Conservation (phyloP, 2,113 vertebrate genomes). For the Pipra filicauda region DNA sequence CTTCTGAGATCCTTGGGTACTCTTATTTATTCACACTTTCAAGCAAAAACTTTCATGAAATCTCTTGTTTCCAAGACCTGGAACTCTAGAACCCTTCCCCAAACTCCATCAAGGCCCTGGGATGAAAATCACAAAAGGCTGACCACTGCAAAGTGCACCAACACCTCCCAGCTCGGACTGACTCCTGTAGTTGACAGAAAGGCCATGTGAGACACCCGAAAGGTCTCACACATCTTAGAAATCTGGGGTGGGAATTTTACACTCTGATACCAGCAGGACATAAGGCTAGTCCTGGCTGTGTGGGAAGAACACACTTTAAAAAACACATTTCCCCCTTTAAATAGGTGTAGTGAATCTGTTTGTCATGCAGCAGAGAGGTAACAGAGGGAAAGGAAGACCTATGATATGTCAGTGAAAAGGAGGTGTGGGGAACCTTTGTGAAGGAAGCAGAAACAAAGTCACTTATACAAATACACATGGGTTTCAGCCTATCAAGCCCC, state of each 20-base stretch:
- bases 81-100: neutral
- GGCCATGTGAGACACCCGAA: neutral
- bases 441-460: neutral
- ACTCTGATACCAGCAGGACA: neutral
- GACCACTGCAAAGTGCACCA: neutral
- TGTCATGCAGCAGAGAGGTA: neutral
- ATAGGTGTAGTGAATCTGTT: neutral
- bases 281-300: neutral
- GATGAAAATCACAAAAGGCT: neutral
- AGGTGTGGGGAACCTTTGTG: neutral
- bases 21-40: neutral
- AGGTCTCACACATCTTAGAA: neutral
- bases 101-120: neutral
- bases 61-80: neutral
- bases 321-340: neutral
- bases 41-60: neutral
- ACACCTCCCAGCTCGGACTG: rapidly evolving
- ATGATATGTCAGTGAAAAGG: neutral
- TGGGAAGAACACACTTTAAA: neutral
- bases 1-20: neutral
- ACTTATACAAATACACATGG: rapidly evolving
- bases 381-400: neutral
- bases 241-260: neutral
- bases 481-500: neutral
- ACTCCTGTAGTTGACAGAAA: neutral